These are phyloP conservation scores for Eidolon dupreanum DNA, from an alignment of 2,797 vertebrate genomes.

Conservation along the genomic window DNA sequence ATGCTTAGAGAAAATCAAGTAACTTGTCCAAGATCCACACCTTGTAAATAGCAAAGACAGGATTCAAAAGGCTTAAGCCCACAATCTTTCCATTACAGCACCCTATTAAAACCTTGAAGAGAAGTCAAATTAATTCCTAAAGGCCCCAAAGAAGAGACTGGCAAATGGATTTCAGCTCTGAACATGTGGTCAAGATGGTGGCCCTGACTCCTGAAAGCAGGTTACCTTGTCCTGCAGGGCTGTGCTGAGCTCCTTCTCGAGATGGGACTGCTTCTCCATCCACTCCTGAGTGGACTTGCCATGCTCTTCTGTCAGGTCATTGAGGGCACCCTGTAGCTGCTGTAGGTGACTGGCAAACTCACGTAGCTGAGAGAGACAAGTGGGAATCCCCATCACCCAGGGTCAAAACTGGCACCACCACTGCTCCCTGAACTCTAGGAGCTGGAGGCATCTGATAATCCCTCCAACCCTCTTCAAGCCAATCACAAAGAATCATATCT, in stretches of 20 bases:
- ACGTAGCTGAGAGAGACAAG: slow-evolving; percentile 81
- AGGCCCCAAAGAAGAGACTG: not conserved
- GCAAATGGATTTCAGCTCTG: not conserved
- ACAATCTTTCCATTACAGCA: not conserved
- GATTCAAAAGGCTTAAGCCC: not conserved
- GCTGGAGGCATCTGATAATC: not conserved
- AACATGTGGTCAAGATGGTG: not conserved
- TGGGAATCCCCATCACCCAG: not conserved
- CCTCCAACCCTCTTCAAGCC: not conserved
- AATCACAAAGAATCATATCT: not conserved
- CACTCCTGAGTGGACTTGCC: slow-evolving; percentile 81
- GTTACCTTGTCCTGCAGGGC: slow-evolving; percentile 87
- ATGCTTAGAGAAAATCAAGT: slow-evolving; percentile 2
- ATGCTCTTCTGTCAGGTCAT: slow-evolving; percentile 86
- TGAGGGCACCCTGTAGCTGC: slow-evolving; percentile 86
- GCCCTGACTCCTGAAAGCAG: not conserved
- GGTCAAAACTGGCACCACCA: not conserved
- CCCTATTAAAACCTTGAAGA: not conserved
- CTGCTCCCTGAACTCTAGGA: not conserved
- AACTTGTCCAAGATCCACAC: not conserved
- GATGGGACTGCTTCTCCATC: slow-evolving; percentile 77
- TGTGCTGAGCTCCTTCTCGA: slow-evolving; percentile 83
- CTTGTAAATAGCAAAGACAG: not conserved
- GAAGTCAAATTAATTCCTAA: not conserved
- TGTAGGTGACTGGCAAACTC: slow-evolving; percentile 85